A percentile compares a stretch with the other conserved stretches of the same genome.
phyloP scores from a whole-genome alignment of 2,797 vertebrate species.

The Trematocara caparti region DNA sequence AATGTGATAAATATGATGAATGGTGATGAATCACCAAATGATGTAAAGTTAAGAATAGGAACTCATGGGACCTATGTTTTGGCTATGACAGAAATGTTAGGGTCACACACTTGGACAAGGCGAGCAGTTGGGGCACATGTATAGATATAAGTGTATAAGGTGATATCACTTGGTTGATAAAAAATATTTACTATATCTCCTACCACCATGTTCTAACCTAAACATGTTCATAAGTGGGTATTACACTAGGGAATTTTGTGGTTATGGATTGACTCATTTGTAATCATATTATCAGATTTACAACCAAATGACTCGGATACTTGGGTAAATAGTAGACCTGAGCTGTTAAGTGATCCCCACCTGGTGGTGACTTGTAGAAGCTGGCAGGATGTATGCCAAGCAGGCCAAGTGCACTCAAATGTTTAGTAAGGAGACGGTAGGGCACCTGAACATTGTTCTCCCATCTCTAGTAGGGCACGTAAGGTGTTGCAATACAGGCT shows the following conservation, averaged over 20 bases:
- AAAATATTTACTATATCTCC: not conserved
- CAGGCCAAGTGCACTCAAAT: not conserved
- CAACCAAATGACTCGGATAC: not conserved
- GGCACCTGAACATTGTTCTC: not conserved
- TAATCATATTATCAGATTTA: not conserved
- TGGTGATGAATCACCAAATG: not conserved
- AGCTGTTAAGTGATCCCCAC: not conserved
- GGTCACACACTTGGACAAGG: not conserved
- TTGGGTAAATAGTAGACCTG: not conserved
- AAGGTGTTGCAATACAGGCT: not conserved
- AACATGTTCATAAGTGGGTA: not conserved
- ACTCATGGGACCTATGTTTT: not conserved
- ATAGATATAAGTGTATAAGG: not conserved
- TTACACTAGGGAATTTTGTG: not conserved
- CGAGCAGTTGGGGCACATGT: not conserved
- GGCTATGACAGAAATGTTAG: not conserved
- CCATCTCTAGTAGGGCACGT: not conserved
- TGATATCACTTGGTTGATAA: not conserved
- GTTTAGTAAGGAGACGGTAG: not conserved
- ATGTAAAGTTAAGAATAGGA: not conserved
- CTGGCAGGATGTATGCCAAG: not conserved
- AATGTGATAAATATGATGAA: not conserved
- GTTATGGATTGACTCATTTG: not conserved
- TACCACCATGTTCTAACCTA: not conserved
- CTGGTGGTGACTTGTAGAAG: not conserved